Conservation (phyloP, 1,140 invertebrate genomes). For the Panagrolaimus sp. region DNA sequence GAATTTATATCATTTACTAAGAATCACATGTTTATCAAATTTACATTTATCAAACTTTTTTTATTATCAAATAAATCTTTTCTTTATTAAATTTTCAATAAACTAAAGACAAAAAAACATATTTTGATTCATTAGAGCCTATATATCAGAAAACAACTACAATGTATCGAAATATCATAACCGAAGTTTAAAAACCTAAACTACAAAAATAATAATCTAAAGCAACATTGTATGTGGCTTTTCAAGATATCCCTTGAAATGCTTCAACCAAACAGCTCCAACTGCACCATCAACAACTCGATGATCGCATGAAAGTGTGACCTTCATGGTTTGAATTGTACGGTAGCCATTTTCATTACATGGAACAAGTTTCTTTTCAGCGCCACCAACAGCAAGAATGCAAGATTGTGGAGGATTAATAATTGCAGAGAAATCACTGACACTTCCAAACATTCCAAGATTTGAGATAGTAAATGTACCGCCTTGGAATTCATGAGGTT, state of each 20-base stretch:
- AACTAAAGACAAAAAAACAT: no score
- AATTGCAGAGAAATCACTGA: constrained; percentile 69
- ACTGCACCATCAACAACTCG: constrained; percentile 72
- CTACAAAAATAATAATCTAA: constrained; percentile 56
- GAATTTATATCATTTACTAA: no score
- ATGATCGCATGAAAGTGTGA: constrained; percentile 71
- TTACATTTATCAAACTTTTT: no score
- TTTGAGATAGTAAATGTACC: constrained; percentile 83
- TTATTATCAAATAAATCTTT: no score
- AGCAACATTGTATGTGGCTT: constrained; percentile 69
- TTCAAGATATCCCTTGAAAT: constrained; percentile 68
- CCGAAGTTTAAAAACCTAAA: no score
- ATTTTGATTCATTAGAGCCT: no score
- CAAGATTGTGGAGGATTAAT: constrained; percentile 71
- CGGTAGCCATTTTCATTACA: constrained; percentile 46
- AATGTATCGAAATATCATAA: no score
- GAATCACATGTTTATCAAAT: no score
- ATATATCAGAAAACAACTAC: no score
- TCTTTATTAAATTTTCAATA: no score
- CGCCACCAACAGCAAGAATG: constrained; percentile 68
- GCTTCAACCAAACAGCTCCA: constrained; percentile 68
- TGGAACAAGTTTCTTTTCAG: constrained; percentile 64
- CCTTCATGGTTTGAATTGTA: constrained; percentile 43
- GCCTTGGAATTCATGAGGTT: constrained; percentile 86
- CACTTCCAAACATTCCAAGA: constrained; percentile 87